Evolutionary conservation across 2,113 vertebrate species (phyloP).

Genomic region (Chitala chitala): DNA sequence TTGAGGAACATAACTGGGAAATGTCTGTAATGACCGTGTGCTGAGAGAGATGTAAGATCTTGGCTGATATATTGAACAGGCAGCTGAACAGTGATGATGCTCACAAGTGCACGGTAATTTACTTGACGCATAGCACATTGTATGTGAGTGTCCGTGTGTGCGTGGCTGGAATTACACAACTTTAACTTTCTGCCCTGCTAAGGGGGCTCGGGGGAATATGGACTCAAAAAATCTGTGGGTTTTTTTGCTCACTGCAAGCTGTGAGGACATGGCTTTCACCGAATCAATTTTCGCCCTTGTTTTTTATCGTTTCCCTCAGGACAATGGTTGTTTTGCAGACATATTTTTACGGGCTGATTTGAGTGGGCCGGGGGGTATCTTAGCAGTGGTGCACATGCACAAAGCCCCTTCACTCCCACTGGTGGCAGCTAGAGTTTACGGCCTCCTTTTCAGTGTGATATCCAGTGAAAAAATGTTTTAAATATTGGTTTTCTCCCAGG

Average conservation of each 20-base stretch:
- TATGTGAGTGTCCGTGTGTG: not conserved
- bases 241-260: conserved; percentile 23
- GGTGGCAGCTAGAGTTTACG: conserved; percentile 24
- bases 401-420: conserved; percentile 23
- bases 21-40: too few species aligned
- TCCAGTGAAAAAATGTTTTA: not conserved
- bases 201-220: conserved; percentile 18
- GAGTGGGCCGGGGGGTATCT: conserved; percentile 23
- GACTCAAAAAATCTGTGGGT: conserved; percentile 38
- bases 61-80: too few species aligned
- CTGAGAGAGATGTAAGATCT: too few species aligned
- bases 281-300: conserved; percentile 53
- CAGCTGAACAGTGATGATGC: too few species aligned
- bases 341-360: conserved; percentile 53
- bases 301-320: conserved; percentile 54
- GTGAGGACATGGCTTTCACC: conserved; percentile 53
- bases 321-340: conserved; percentile 44
- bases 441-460: not conserved
- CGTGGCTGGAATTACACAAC: not conserved
- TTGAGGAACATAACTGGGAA: too few species aligned
- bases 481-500: not conserved
- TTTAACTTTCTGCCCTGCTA: not conserved
- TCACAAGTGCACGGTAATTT: too few species aligned
- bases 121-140: not conserved
- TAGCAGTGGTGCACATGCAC: not conserved